Percentiles rank a stretch among this genome's conserved stretches.
These are phyloP conservation scores for Eudasyphora cyanicolor DNA, from an alignment of 2,888 invertebrate species.

Conservation along the genomic window DNA sequence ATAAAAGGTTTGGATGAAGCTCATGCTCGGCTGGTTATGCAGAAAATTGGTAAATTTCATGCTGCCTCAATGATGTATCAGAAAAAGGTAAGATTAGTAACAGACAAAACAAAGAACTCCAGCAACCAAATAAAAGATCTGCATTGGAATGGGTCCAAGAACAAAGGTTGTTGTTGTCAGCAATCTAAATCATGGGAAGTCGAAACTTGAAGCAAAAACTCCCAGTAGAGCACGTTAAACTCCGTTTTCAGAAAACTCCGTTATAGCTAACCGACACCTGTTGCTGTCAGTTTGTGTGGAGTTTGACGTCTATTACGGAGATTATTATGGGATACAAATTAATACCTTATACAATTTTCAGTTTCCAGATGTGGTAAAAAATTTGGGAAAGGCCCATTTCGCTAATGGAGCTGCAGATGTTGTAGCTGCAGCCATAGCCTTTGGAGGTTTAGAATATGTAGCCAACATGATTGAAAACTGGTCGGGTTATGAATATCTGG, in stretches of 20 bases:
- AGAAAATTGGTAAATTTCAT: slow-evolving; percentile 81
- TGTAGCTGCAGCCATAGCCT: slow-evolving; percentile 58
- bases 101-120: slow-evolving; percentile 3
- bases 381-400: slow-evolving; percentile 67
- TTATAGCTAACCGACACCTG: no score
- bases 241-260: no score
- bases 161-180: no score
- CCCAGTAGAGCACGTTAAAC: no score
- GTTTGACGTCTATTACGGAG: no score
- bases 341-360: no score
- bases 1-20: slow-evolving; percentile 80
- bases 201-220: no score
- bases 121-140: no score
- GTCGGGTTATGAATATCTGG: slow-evolving; percentile 77
- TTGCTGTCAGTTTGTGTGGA: no score
- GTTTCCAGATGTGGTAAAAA: slow-evolving; percentile 62
- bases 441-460: slow-evolving; percentile 68
- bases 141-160: no score
- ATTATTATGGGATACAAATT: no score
- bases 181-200: no score
- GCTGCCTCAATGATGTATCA: slow-evolving; percentile 81
- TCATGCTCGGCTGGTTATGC: slow-evolving; percentile 80
- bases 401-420: slow-evolving; percentile 64
- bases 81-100: slow-evolving; percentile 76
- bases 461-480: slow-evolving; percentile 68